Evolutionary conservation across 2,888 invertebrate species (phyloP), one percentile per base, ranked within the genome.

Genomic region (Trachelus tabidus): DNA sequence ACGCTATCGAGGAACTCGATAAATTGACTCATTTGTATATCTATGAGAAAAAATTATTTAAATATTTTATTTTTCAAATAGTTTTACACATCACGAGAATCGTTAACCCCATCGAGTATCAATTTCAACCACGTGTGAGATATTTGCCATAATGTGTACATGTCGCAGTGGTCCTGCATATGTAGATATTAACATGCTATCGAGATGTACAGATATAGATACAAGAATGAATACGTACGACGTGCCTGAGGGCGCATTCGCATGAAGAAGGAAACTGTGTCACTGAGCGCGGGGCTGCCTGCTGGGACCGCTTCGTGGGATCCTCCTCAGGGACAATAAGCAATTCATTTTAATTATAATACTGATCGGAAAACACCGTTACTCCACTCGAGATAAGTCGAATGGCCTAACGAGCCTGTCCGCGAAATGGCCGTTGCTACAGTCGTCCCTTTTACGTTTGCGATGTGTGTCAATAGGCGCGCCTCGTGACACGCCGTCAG

Each of bases 331-430:
- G 80, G 80, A 85, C 84, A 84, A 86, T 84, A 79, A 83, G 83
- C 81, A 82, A 84, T 85, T 84, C 84, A 81, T 84, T 84, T 83
- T 85, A 86, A 86, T 86, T 84, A 85, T 80, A 85, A 83, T 83
- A 80, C 83, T 77, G 80, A 84, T 83, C 81, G 80, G 76, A 33
- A 75, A 80, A 79, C 77, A 83, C 85, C 84, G 85, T 84, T 85
- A 85, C 75, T 69, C 75, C 68, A 35, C 68, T 75, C 76, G 76
- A 77, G 76, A 81, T 76, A 68, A 77, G 78, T 73, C 56, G 35
- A 75, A 80, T 76, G 76, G 69, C 75, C 69, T 79, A 79, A 79
- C 79, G 77, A 78, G 76, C 74, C 76, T 78, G 71, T 74, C 74
- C 34, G 37, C 34, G 35, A 74, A 71, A 71, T 30, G 15, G 71